These are phyloP conservation scores for Origma solitaria DNA, from an alignment of 2,113 vertebrate species.

Conservation along the genomic window DNA sequence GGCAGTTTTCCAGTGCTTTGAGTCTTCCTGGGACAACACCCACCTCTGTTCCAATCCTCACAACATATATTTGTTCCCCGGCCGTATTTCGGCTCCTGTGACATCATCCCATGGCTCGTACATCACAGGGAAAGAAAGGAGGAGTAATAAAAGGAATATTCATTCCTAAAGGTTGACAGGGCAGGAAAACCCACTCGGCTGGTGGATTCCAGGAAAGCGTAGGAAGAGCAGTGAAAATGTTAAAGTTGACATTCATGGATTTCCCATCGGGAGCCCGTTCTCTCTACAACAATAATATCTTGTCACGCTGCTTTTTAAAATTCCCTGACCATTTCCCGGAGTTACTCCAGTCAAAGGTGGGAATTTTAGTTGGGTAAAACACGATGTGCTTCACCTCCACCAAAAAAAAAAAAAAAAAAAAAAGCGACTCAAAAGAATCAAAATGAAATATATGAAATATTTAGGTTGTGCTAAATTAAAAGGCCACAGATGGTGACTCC, in stretches of 20 bases:
- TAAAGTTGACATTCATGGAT: not conserved
- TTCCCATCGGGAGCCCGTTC: accelerated
- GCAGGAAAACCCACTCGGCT: not conserved
- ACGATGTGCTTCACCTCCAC: not conserved
- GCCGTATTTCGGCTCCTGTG: not conserved
- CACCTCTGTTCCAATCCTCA: not conserved
- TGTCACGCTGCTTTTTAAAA: not conserved
- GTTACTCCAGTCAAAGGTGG: not conserved
- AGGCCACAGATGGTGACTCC: not conserved
- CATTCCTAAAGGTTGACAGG: not conserved
- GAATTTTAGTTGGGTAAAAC: not conserved
- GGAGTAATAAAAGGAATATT: not conserved
- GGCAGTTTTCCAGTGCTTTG: not conserved
- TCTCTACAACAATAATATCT: not conserved
- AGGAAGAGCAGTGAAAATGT: not conserved
- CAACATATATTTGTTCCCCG: not conserved
- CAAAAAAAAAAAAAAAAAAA: not conserved
- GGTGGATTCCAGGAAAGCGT: not conserved
- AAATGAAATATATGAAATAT: not conserved
- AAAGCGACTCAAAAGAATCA: not conserved
- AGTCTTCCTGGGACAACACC: not conserved
- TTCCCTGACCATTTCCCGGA: not conserved
- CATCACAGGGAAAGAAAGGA: not conserved
- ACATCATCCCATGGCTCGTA: accelerated
- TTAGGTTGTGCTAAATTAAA: not conserved